phyloP scores from a whole-genome alignment of 2,113 vertebrate genomes.

The Labeo catla region DNA sequence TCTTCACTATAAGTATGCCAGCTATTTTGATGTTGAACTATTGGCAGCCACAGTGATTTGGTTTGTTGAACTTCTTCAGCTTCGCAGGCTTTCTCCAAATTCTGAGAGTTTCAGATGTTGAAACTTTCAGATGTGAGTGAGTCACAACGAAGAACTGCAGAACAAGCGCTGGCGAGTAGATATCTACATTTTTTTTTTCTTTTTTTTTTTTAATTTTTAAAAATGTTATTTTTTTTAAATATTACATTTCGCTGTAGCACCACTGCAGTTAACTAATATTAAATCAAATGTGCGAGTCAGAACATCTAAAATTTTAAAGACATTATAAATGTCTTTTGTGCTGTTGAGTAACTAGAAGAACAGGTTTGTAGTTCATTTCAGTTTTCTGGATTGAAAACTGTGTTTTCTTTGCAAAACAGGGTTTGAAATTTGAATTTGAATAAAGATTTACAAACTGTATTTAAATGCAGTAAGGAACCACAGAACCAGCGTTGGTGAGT shows the following conservation, averaged over 20 bases:
- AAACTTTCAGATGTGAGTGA: slow-evolving; percentile 13
- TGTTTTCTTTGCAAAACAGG: too few relatives aligned
- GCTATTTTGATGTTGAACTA: slow-evolving; percentile 20
- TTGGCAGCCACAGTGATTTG: neutral
- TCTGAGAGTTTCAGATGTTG: neutral
- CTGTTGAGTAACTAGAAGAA: neutral
- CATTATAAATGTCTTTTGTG: too few relatives aligned
- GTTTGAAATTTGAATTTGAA: too few relatives aligned
- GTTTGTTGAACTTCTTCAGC: slow-evolving; percentile 20
- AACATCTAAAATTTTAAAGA: neutral
- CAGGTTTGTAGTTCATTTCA: neutral
- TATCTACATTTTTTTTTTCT: neutral
- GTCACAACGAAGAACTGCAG: neutral
- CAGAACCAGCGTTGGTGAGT: too few relatives aligned
- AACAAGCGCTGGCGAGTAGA: neutral
- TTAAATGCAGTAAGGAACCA: too few relatives aligned
- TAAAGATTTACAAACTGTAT: too few relatives aligned
- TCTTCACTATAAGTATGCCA: neutral
- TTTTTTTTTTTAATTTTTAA: neutral
- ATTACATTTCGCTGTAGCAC: neutral
- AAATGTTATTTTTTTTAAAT: too few relatives aligned
- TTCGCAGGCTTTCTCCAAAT: neutral
- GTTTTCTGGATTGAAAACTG: neutral
- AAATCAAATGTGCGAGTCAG: neutral
- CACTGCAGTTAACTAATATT: neutral